Evolutionary conservation across 2,113 vertebrate species (phyloP).

Genomic region (Orthonyx spaldingii): DNA sequence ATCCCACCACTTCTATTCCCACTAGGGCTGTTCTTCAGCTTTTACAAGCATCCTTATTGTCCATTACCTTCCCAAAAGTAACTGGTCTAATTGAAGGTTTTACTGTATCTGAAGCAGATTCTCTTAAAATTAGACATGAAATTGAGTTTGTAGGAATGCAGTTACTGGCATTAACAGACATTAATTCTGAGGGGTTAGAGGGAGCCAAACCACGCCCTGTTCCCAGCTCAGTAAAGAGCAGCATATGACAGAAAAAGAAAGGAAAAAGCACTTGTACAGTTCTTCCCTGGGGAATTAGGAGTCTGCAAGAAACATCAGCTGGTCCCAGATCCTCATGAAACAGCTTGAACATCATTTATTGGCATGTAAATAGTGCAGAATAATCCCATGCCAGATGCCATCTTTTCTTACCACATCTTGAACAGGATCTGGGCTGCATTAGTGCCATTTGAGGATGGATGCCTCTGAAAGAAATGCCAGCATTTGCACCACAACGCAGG

Average conservation of each 20-base stretch:
- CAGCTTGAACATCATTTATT: not conserved
- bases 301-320: not conserved
- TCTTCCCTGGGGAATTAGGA: not conserved
- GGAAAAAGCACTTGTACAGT: accelerated
- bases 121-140: not conserved
- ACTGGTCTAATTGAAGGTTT: not conserved
- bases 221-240: not conserved
- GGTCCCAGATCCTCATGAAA: not conserved
- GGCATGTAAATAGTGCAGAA: not conserved
- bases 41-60: not conserved
- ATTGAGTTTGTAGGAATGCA: not conserved
- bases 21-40: not conserved
- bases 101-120: not conserved
- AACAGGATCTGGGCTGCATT: not conserved
- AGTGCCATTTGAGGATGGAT: not conserved
- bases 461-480: not conserved
- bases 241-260: not conserved
- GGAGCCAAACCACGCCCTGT: accelerated
- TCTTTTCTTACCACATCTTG: not conserved
- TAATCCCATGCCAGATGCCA: not conserved
- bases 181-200: not conserved
- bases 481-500: not conserved
- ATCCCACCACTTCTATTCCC: not conserved
- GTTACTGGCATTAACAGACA: not conserved
- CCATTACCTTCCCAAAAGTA: not conserved